Conservation (phyloP, 2,888 invertebrate genomes). For the Itoplectis maculator region DNA sequence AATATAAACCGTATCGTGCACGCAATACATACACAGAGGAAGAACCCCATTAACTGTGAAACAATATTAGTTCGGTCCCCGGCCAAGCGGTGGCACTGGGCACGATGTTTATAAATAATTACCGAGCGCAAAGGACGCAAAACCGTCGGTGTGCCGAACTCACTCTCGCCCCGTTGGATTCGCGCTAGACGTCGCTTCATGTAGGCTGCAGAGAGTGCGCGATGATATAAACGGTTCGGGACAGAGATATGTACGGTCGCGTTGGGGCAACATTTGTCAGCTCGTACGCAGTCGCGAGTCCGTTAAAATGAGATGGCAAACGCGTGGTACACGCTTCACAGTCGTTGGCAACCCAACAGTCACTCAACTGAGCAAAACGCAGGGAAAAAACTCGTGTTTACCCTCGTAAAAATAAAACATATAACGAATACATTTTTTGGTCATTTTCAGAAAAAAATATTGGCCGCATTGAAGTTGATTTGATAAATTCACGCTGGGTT, state of each 20-base stretch:
- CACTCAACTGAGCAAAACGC: neutral
- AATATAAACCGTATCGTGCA: neutral
- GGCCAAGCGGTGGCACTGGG: slow-evolving; percentile 55
- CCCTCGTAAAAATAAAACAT: neutral
- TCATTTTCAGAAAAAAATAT: no score
- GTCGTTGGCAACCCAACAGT: neutral
- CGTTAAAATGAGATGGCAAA: neutral
- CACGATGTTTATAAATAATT: slow-evolving; percentile 76
- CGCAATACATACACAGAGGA: neutral
- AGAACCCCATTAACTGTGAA: slow-evolving; percentile 71
- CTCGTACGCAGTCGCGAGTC: neutral
- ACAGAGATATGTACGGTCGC: slow-evolving; percentile 3
- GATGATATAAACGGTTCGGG: slow-evolving; percentile 2
- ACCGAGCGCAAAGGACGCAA: slow-evolving; percentile 62
- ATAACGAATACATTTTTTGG: neutral
- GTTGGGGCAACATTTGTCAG: slow-evolving; percentile 22
- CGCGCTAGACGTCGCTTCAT: neutral
- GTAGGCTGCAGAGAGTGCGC: no score
- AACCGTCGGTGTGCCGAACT: slow-evolving; percentile 4
- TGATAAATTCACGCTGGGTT: no score
- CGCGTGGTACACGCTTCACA: no score
- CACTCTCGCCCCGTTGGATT: neutral
- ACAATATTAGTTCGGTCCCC: slow-evolving; percentile 71
- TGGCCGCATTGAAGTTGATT: no score
- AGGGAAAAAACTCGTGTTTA: neutral